These are phyloP conservation scores for Acanthopagrus latus DNA, from an alignment of 2,797 vertebrate species.

Conservation along the genomic window DNA sequence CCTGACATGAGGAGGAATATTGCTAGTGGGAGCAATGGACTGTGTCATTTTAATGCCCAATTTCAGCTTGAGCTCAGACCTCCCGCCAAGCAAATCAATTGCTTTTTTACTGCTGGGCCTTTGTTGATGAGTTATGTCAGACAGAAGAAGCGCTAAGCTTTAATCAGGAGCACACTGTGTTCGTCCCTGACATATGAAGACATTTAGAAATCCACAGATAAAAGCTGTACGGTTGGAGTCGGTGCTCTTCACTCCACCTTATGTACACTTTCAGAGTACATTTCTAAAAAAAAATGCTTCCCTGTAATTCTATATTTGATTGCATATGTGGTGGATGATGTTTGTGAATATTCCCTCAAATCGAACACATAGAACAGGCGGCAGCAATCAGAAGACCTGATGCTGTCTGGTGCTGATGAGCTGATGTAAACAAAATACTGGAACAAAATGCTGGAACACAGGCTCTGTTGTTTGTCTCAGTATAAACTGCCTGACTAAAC, in stretches of 20 bases:
- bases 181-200: constrained; percentile 44
- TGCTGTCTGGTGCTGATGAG: too few species aligned
- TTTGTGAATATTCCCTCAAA: not conserved
- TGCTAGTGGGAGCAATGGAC: constrained; percentile 75
- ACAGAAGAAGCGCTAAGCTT: constrained; percentile 61
- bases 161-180: constrained; percentile 62
- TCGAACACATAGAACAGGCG: not conserved
- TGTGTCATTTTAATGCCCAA: constrained; percentile 82
- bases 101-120: constrained; percentile 70
- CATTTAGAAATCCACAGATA: constrained; percentile 25
- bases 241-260: not conserved
- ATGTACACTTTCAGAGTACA: not conserved
- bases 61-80: constrained; percentile 78
- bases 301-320: not conserved
- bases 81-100: constrained; percentile 75
- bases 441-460: too few species aligned
- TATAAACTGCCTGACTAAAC: too few species aligned
- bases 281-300: not conserved
- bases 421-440: too few species aligned
- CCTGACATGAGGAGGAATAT: constrained; percentile 67
- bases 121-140: constrained; percentile 76
- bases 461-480: too few species aligned
- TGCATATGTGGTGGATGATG: not conserved
- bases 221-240: constrained; percentile 7
- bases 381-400: too few species aligned